Conservation (phyloP, 2,113 vertebrate species). For the Alosa alosa region DNA sequence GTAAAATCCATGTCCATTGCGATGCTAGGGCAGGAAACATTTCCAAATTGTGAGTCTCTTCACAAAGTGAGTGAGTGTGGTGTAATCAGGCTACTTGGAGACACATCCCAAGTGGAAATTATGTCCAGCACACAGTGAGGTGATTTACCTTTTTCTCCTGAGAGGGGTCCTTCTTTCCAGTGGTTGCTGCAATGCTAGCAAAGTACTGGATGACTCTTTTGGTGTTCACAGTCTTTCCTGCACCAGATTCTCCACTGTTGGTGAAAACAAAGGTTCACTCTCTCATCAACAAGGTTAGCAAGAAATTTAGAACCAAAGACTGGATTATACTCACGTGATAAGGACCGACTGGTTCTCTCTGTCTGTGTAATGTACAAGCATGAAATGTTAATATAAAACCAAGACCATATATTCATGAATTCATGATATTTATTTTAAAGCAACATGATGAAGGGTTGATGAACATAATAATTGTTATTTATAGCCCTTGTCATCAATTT, state of each 20-base stretch:
- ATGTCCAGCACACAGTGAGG: background rate
- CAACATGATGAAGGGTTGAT: too few species aligned
- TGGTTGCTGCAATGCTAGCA: constrained; percentile 79
- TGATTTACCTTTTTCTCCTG: constrained; percentile 62
- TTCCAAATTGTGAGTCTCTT: too few species aligned
- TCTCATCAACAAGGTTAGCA: background rate
- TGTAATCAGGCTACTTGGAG: too few species aligned
- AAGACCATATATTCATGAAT: background rate
- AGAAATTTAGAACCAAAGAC: background rate
- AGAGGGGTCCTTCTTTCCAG: constrained; percentile 74
- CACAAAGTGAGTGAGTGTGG: too few species aligned
- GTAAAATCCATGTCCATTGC: too few species aligned
- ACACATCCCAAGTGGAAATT: too few species aligned
- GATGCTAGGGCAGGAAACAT: too few species aligned
- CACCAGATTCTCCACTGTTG: constrained; percentile 83
- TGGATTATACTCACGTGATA: constrained; percentile 76
- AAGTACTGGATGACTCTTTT: constrained; percentile 88
- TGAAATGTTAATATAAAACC: background rate
- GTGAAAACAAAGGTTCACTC: constrained; percentile 5
- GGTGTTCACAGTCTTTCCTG: constrained; percentile 87
- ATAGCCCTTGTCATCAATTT: too few species aligned
- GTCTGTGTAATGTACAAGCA: constrained; percentile 54
- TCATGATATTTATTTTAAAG: background rate
- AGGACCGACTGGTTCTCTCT: constrained; percentile 83
- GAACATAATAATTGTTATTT: too few species aligned